phyloP scores from a whole-genome alignment of 1,140 invertebrate species.

The Acromyrmex echinatior region DNA sequence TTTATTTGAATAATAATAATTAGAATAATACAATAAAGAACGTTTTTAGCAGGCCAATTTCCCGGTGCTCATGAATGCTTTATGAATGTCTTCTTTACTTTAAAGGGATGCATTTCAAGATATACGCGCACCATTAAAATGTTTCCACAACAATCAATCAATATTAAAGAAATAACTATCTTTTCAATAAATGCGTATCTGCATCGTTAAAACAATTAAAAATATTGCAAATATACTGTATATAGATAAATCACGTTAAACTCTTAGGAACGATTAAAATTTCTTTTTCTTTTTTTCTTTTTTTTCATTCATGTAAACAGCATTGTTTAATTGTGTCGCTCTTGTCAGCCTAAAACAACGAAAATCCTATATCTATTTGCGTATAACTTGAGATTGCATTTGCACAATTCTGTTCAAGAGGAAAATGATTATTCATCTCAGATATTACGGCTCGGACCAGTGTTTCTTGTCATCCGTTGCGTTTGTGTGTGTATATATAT shows the following conservation, averaged over 20 bases:
- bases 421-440: constrained; percentile 66
- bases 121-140: constrained; percentile 64
- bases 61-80: constrained; percentile 60
- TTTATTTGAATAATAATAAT: constrained; percentile 84
- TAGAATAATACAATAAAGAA: constrained; percentile 83
- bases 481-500: background rate
- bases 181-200: constrained; percentile 50
- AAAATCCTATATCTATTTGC: constrained; percentile 74
- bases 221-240: constrained; percentile 74
- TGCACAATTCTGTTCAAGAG: constrained; percentile 62
- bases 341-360: constrained; percentile 74
- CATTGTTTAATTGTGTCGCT: constrained; percentile 59
- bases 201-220: constrained; percentile 72
- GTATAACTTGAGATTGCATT: constrained; percentile 70
- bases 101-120: constrained; percentile 61
- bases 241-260: constrained; percentile 78
- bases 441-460: constrained; percentile 57
- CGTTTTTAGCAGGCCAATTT: constrained; percentile 79
- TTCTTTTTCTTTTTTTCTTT: constrained; percentile 51
- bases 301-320: constrained; percentile 55
- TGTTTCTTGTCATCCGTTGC: constrained; percentile 42
- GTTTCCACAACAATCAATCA: constrained; percentile 57
- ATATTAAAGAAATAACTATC: constrained; percentile 63
- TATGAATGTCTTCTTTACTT: constrained; percentile 65
- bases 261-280: constrained; percentile 79